Evolutionary conservation across 2,113 vertebrate genomes (phyloP).

Genomic region (Notothenia coriiceps): DNA sequence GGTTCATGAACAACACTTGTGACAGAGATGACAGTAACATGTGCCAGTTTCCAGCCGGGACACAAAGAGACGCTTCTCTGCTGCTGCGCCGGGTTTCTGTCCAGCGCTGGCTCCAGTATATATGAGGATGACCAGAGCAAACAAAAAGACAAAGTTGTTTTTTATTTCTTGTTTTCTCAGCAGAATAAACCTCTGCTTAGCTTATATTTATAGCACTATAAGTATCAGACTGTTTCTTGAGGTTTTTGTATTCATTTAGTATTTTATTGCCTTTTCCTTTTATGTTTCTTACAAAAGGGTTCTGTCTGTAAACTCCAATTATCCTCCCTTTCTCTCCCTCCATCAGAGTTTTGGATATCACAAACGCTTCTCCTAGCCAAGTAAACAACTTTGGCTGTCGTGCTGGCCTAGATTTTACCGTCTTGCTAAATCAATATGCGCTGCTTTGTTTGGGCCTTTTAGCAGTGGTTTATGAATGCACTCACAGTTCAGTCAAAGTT

Average conservation of each 20-base stretch:
- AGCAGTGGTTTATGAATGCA: slow-evolving; percentile 69
- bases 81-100: slow-evolving; percentile 46
- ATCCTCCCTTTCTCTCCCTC: slow-evolving; percentile 63
- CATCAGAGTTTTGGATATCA: slow-evolving; percentile 73
- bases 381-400: slow-evolving; percentile 77
- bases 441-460: slow-evolving; percentile 71
- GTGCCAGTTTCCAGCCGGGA: slow-evolving; percentile 67
- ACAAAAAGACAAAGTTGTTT: slow-evolving; percentile 20
- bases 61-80: slow-evolving; percentile 78
- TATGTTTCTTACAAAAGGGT: slow-evolving; percentile 60
- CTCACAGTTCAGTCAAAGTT: slow-evolving; percentile 72
- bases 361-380: slow-evolving; percentile 65
- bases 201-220: background rate
- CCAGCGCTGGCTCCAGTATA: slow-evolving; percentile 46
- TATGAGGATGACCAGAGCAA: background rate
- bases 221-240: slow-evolving; percentile 17
- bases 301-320: slow-evolving; percentile 73
- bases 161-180: slow-evolving; percentile 1
- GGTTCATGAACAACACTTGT: slow-evolving; percentile 52
- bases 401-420: slow-evolving; percentile 74
- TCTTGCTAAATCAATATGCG: slow-evolving; percentile 66
- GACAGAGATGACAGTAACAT: slow-evolving; percentile 58
- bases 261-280: slow-evolving; percentile 65
- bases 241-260: slow-evolving; percentile 30
- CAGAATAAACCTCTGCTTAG: background rate